Base-by-base conservation (phyloP, 2,113 vertebrate genomes). In the Clupea harengus region DNA sequence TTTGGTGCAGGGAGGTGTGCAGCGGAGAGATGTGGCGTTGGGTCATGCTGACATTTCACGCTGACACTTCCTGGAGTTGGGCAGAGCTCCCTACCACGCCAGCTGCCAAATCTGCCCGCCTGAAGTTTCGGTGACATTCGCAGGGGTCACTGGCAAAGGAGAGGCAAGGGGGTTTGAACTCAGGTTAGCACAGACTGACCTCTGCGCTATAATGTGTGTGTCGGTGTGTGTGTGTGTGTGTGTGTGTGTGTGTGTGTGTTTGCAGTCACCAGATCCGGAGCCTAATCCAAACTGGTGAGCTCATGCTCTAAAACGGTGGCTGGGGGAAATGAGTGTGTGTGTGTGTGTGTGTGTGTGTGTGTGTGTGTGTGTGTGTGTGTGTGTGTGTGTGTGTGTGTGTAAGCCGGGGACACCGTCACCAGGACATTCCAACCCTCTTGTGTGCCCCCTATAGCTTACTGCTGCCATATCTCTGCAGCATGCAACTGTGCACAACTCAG, bases 41-140 rank as follows among this genome's bases (percentile, higher is more conserved):
- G 25, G 64, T 67, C 64, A 67, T 67, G 25, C n/a, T 67, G 64
- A 67, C 64, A n/a, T 67, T 67, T 67, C 64, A 67, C n/a, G 25
- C n/a, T 67, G 57, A 64, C 57, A 20, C 6, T n/a, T 64, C 57
- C 57, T 57, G 60, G 60, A 10, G 64, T 25, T 67, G 64, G 64
- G 1, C 0, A n/a, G 9, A 67, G 22, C 64, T 28, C 60, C 20
- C 4, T 9, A 9, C 4, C 1, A n/a, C 60, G 9, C 60, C 60
- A 4, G 10, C 17, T 64, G 60, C 60, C 60, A 64, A n/a, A 25
- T 22, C n/a, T n/a, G 22, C 60, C 54, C 4, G 54, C 4, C 54
- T 60, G 54, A 60, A 10, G 64, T 67, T 67, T 67, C 7, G 64
- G 64, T 28, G 25, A 28, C 64, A 28, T 25, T 67, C 64, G 22